These are phyloP conservation scores for Actinia equina DNA, from an alignment of 64 coral and sea anemone species.

Conservation along the genomic window DNA sequence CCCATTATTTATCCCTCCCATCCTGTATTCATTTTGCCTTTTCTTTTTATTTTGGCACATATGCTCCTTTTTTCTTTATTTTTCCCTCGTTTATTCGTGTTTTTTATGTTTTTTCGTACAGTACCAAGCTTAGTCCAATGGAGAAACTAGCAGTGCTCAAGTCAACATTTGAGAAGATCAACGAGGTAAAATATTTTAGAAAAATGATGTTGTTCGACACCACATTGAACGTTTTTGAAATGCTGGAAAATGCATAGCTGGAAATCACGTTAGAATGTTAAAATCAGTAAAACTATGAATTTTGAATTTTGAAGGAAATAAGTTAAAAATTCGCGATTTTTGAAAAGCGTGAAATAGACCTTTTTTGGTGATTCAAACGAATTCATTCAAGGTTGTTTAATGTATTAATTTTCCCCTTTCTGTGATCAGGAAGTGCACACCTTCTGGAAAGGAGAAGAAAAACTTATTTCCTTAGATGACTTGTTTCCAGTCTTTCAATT, in stretches of 20 bases:
- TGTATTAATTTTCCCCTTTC: neutral
- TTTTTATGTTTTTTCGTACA: constrained; percentile 5
- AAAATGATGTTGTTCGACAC: too few species aligned
- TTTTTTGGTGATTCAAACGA: too few species aligned
- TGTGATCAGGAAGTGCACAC: constrained; percentile 61
- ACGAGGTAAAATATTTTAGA: constrained; percentile 40
- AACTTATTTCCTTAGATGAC: constrained; percentile 90
- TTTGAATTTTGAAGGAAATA: too few species aligned
- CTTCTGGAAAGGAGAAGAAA: constrained; percentile 88
- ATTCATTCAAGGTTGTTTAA: neutral
- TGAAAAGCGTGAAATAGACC: too few species aligned
- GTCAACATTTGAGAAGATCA: constrained; percentile 90
- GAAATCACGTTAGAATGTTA: too few species aligned
- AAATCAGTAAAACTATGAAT: too few species aligned
- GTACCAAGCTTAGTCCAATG: constrained; percentile 97
- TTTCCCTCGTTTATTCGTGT: neutral
- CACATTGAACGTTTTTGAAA: too few species aligned
- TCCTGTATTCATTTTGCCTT: neutral
- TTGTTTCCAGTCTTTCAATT: constrained; percentile 99
- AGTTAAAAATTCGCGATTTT: too few species aligned
- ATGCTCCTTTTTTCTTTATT: too few species aligned
- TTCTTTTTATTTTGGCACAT: too few species aligned
- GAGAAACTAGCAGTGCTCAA: constrained; percentile 90
- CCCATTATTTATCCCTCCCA: neutral
- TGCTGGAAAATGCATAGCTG: too few species aligned